Evolutionary conservation across 1,140 invertebrate species (phyloP).

Genomic region (Aplysia californica): DNA sequence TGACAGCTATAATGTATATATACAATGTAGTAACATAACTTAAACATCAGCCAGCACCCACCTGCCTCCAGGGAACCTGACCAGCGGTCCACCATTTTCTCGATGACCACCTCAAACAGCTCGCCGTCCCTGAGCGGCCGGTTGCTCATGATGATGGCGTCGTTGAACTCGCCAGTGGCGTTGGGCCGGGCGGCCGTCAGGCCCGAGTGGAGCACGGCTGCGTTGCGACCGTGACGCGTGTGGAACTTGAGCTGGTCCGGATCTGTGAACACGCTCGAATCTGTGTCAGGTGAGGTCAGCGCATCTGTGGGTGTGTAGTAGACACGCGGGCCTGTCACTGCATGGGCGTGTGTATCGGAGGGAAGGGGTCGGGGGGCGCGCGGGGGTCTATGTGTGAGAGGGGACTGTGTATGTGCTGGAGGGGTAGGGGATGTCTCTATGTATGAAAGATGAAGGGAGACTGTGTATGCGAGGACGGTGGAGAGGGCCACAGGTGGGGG

Average conservation of each 20-base stretch:
- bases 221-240: slow-evolving; percentile 88
- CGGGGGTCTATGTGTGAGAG: too few relatives aligned
- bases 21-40: too few relatives aligned
- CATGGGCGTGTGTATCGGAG: too few relatives aligned
- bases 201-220: slow-evolving; percentile 86
- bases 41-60: too few relatives aligned
- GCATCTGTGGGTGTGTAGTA: slow-evolving; percentile 37
- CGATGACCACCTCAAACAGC: slow-evolving; percentile 91
- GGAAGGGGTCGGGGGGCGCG: too few relatives aligned
- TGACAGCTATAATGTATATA: too few relatives aligned
- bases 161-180: slow-evolving; percentile 91
- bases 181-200: slow-evolving; percentile 85
- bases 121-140: slow-evolving; percentile 88
- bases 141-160: slow-evolving; percentile 92
- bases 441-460: too few relatives aligned
- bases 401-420: too few relatives aligned
- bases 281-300: slow-evolving; percentile 54
- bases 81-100: slow-evolving; percentile 93
- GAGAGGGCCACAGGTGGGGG: too few relatives aligned
- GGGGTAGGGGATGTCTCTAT: too few relatives aligned
- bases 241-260: slow-evolving; percentile 85
- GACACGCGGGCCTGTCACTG: too few relatives aligned
- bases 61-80: slow-evolving; percentile 89
- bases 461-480: too few relatives aligned
- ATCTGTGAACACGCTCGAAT: slow-evolving; percentile 51